Conservation (phyloP, 2,888 invertebrate species). For the Oxyscelio sp. region DNA sequence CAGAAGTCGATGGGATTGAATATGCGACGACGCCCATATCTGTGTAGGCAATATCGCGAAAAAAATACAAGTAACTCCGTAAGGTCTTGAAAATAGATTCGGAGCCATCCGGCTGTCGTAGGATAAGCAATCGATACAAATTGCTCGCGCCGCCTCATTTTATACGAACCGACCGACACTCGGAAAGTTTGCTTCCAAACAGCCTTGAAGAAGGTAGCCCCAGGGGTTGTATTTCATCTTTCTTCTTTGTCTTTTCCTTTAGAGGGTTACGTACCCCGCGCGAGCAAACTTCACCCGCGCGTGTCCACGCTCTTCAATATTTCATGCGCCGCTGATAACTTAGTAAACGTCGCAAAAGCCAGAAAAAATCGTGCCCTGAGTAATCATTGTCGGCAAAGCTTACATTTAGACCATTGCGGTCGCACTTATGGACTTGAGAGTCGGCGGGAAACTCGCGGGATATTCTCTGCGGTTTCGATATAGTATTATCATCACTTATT, state of each 20-base stretch:
- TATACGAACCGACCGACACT: constrained; percentile 71
- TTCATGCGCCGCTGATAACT: constrained; percentile 43
- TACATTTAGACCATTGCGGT: constrained; percentile 48
- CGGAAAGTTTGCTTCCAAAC: constrained; percentile 77
- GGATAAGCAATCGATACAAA: constrained; percentile 83
- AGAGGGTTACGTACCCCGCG: constrained; percentile 24
- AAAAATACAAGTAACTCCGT: constrained; percentile 81
- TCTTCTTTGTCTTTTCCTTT: constrained; percentile 44
- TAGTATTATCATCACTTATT: constrained; percentile 66
- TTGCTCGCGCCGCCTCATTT: constrained; percentile 78
- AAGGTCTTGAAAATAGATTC: constrained; percentile 85
- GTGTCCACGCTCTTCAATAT: constrained; percentile 26
- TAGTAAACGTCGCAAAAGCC: constrained; percentile 15
- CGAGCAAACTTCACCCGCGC: constrained; percentile 6
- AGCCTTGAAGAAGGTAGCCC: constrained; percentile 58
- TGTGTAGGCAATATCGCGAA: constrained; percentile 73
- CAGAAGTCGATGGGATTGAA: constrained; percentile 38
- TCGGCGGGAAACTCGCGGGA: constrained; percentile 33
- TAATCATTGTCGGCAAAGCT: constrained; percentile 44
- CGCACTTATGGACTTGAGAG: constrained; percentile 26
- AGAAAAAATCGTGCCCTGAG: constrained; percentile 30
- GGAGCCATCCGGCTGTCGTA: constrained; percentile 77
- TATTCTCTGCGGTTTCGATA: constrained; percentile 61
- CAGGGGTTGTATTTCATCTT: constrained; percentile 43
- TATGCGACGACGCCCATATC: constrained; percentile 44